These are phyloP conservation scores for Callosobruchus maculatus DNA, from an alignment of 2,888 invertebrate species.

Conservation along the genomic window DNA sequence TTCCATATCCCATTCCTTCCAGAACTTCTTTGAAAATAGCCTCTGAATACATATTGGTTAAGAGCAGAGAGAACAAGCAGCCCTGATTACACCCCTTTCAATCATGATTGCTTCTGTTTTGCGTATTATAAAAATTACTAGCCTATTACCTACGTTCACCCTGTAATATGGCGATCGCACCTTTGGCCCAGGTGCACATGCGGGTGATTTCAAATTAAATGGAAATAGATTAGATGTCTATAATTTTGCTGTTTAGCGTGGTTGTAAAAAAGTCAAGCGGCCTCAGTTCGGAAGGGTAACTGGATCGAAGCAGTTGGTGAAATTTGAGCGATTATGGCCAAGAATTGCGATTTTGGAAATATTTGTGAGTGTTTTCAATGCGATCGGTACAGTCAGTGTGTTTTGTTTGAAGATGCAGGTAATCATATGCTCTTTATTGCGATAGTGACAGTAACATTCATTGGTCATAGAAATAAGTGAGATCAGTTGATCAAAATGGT, in stretches of 20 bases:
- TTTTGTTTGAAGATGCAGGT: neutral
- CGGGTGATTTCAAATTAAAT: conserved; percentile 38
- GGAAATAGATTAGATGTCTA: conserved; percentile 2
- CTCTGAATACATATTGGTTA: too few species aligned
- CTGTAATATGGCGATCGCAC: neutral
- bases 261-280: neutral
- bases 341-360: neutral
- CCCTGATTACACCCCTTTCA: too few species aligned
- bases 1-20: too few species aligned
- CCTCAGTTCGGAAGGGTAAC: neutral
- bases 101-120: too few species aligned
- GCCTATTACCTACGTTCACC: neutral
- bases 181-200: conserved; percentile 46
- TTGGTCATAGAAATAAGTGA: too few species aligned
- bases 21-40: too few species aligned
- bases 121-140: too few species aligned
- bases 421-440: neutral
- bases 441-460: too few species aligned
- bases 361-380: neutral
- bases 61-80: too few species aligned
- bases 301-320: neutral
- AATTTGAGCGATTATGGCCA: neutral
- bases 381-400: neutral
- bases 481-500: too few species aligned
- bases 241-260: neutral